phyloP scores from a whole-genome alignment of 2,113 vertebrate species.

The Tenebrosternarchus preto region DNA sequence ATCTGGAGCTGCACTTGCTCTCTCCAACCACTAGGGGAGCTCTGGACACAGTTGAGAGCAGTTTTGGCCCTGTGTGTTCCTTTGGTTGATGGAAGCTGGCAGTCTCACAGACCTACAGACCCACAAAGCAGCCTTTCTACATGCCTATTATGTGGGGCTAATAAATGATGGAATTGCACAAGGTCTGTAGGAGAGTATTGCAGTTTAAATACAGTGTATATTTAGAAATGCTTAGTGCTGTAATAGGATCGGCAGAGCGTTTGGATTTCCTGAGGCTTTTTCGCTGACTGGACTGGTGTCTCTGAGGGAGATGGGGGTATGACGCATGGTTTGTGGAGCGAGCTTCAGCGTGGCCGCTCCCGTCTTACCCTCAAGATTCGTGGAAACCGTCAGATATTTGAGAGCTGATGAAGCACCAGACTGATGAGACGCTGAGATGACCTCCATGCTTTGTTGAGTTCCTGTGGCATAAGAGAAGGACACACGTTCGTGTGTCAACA shows the following conservation, averaged over 20 bases:
- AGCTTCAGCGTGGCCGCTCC: no score
- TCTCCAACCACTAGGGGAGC: conserved; percentile 57
- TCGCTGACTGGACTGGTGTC: conserved; percentile 10
- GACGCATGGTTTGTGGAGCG: not conserved
- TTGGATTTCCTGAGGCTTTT: conserved; percentile 23
- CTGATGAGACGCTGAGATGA: not conserved
- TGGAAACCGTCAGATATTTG: no score
- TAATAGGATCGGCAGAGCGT: conserved; percentile 6
- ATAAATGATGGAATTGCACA: conserved; percentile 16
- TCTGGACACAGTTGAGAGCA: conserved; percentile 50
- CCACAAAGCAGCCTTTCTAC: conserved; percentile 47
- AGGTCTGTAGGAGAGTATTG: not conserved
- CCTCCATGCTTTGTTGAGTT: conserved; percentile 45
- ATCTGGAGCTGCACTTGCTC: conserved; percentile 49
- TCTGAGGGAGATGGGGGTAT: not conserved
- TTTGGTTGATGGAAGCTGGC: conserved; percentile 47
- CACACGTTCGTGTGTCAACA: conserved; percentile 60
- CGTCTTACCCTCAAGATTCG: no score
- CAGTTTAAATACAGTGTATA: conserved; percentile 27
- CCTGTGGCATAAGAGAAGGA: conserved; percentile 53
- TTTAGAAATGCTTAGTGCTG: conserved; percentile 15
- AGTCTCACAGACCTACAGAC: conserved; percentile 52
- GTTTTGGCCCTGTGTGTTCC: conserved; percentile 41
- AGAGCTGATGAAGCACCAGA: not conserved
- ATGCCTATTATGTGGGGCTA: conserved; percentile 35